Conservation (phyloP, 2,888 invertebrate species). For the Gymnocheta viridis region DNA sequence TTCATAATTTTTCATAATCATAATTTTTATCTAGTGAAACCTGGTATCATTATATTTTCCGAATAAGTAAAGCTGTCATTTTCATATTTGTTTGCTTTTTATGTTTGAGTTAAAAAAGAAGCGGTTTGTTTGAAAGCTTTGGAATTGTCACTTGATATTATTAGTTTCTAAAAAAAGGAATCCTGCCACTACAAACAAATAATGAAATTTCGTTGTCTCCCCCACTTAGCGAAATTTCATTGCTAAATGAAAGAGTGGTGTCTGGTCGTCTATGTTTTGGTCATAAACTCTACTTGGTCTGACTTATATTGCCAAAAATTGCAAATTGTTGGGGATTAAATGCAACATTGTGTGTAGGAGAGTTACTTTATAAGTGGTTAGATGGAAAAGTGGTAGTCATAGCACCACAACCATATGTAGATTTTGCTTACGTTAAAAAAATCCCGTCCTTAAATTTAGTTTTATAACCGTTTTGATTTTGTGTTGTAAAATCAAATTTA, state of each 20-base stretch:
- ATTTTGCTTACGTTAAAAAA: constrained; percentile 41
- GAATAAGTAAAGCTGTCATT: neutral
- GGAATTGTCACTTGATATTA: constrained; percentile 58
- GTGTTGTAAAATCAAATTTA: neutral
- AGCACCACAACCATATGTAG: constrained; percentile 29
- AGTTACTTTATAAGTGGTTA: neutral
- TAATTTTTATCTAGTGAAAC: neutral
- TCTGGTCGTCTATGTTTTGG: constrained; percentile 18
- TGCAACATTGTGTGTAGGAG: constrained; percentile 74
- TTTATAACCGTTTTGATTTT: neutral
- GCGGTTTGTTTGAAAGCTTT: constrained; percentile 13
- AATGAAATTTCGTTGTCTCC: constrained; percentile 12
- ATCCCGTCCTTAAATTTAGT: neutral
- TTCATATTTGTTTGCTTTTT: neutral
- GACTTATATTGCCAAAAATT: constrained; percentile 80
- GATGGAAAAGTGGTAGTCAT: constrained; percentile 4
- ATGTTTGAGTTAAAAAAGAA: neutral
- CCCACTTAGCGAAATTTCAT: neutral
- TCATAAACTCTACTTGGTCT: constrained; percentile 62
- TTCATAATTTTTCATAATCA: neutral
- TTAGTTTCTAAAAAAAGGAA: constrained; percentile 38
- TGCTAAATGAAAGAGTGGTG: constrained; percentile 21
- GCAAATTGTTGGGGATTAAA: constrained; percentile 76
- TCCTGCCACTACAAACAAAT: constrained; percentile 14
- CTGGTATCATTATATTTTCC: constrained; percentile 18